Evolutionary conservation across 2,113 vertebrate genomes (phyloP).

Genomic region (Nothobranchius kuhntae): DNA sequence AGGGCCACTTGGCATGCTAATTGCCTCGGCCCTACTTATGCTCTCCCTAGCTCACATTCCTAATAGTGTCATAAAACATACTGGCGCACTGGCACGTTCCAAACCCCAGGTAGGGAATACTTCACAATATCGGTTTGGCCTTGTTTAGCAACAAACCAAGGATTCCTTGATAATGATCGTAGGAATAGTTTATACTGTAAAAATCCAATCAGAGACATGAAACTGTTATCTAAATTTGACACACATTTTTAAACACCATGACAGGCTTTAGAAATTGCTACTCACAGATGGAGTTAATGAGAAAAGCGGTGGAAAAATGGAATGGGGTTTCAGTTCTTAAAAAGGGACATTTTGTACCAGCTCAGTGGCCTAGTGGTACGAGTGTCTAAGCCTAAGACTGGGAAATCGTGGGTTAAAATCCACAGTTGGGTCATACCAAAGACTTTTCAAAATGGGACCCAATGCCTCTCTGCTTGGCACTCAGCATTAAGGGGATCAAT

Average conservation of each 20-base stretch:
- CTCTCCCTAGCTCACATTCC: slow-evolving; percentile 71
- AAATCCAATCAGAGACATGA: slow-evolving; percentile 40
- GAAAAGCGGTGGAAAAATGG: slow-evolving; percentile 60
- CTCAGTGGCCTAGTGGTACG: too few species aligned
- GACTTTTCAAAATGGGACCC: too few species aligned
- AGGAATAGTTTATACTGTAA: slow-evolving; percentile 47
- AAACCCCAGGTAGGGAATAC: slow-evolving; percentile 76
- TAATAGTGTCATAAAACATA: slow-evolving; percentile 82
- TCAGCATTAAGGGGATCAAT: too few species aligned
- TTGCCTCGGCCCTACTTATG: slow-evolving; percentile 74
- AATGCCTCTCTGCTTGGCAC: too few species aligned
- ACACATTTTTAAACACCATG: slow-evolving; percentile 11
- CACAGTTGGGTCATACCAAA: too few species aligned
- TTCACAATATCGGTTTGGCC: slow-evolving; percentile 60
- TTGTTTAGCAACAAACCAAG: slow-evolving; percentile 74
- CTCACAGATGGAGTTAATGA: slow-evolving; percentile 45
- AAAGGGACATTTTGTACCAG: neutral
- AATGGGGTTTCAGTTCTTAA: slow-evolving; percentile 7
- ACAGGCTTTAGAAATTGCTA: slow-evolving; percentile 41
- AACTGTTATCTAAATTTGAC: slow-evolving; percentile 9
- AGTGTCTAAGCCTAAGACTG: too few species aligned
- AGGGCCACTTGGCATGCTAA: slow-evolving; percentile 78
- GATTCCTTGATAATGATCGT: slow-evolving; percentile 63
- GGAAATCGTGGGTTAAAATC: too few species aligned
- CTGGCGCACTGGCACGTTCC: slow-evolving; percentile 65